Conservation (phyloP, 2,113 vertebrate species). For the Chaenogobius annularis region DNA sequence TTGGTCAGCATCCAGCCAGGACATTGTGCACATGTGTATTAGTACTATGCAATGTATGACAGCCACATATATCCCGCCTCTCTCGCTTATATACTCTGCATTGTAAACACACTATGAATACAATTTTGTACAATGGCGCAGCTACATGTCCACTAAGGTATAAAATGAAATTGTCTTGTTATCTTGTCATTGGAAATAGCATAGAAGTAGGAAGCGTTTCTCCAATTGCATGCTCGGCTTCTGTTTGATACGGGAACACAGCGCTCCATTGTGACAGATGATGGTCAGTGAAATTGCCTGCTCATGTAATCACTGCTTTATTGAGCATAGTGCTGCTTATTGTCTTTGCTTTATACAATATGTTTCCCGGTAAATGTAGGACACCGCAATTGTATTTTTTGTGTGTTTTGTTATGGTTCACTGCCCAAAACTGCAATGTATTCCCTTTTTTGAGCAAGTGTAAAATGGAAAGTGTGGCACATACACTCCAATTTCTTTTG, state of each 20-base stretch:
- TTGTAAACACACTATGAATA: conserved; percentile 65
- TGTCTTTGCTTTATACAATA: conserved; percentile 17
- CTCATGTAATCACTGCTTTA: conserved; percentile 40
- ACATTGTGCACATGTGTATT: conserved; percentile 56
- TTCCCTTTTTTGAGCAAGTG: not conserved
- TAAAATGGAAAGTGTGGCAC: not conserved
- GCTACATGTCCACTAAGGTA: conserved; percentile 57
- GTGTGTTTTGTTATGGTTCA: conserved; percentile 7
- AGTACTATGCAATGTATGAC: conserved; percentile 32
- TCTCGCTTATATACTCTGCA: conserved; percentile 33
- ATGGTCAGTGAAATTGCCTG: conserved; percentile 34
- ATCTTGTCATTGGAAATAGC: conserved; percentile 46
- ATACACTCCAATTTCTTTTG: not conserved
- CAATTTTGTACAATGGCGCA: conserved; percentile 53
- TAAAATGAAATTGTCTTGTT: conserved; percentile 67
- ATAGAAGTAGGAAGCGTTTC: conserved; percentile 23
- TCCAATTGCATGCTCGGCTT: conserved; percentile 20
- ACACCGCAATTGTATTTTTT: not conserved
- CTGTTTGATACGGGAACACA: conserved; percentile 14
- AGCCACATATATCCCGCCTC: conserved; percentile 33
- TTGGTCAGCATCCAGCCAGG: conserved; percentile 43
- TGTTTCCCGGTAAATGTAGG: conserved; percentile 6
- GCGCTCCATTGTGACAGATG: conserved; percentile 22
- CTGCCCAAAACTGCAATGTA: not conserved
- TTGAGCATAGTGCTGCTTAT: conserved; percentile 15